Conservation (phyloP, 1,140 invertebrate species). For the Zaprionus lachaisei region DNA sequence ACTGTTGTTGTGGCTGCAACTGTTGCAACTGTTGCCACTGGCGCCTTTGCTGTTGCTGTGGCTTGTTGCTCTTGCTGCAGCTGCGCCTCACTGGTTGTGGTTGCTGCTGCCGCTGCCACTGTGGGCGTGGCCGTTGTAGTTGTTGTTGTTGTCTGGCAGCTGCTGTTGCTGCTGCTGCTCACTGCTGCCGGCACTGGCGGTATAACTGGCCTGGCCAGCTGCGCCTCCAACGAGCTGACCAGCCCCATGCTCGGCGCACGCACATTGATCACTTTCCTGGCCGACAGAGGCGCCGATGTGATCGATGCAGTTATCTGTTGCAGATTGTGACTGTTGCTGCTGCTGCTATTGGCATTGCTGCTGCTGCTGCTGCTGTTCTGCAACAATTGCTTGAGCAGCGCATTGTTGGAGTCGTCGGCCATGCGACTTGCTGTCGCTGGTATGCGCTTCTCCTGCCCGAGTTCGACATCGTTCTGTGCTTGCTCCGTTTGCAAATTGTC, state of each 20-base stretch:
- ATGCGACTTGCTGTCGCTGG: constrained; percentile 81
- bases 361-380: constrained; percentile 91
- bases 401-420: constrained; percentile 93
- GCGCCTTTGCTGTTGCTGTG: constrained; percentile 61
- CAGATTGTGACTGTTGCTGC: constrained; percentile 85
- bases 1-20: constrained; percentile 19
- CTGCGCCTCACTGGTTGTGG: constrained; percentile 85
- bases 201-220: constrained; percentile 89
- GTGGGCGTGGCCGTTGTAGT: constrained; percentile 67
- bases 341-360: constrained; percentile 87
- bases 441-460: constrained; percentile 20
- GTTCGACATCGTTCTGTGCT: constrained; percentile 22
- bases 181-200: constrained; percentile 86
- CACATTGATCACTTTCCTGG: constrained; percentile 85
- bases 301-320: constrained; percentile 76
- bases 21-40: constrained; percentile 14
- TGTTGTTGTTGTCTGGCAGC: constrained; percentile 71
- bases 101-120: constrained; percentile 50
- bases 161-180: constrained; percentile 57
- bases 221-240: constrained; percentile 90
- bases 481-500: constrained; percentile 4
- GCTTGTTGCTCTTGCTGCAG: constrained; percentile 61
- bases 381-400: constrained; percentile 94
- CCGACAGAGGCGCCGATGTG: constrained; percentile 83
- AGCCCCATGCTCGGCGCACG: constrained; percentile 87